Conservation (phyloP, 2,797 vertebrate genomes). For the Diceros bicornis region DNA sequence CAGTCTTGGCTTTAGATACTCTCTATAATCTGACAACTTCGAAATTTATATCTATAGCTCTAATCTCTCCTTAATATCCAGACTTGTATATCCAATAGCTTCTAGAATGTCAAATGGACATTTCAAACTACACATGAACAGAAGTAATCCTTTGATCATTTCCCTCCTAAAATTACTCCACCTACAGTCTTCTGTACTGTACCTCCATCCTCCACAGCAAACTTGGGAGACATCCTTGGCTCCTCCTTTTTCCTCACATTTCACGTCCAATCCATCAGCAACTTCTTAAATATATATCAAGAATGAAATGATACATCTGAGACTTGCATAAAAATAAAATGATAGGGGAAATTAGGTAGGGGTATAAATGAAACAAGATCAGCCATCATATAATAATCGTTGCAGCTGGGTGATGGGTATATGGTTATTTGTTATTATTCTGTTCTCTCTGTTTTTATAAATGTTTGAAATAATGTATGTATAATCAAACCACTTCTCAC, state of each 20-base stretch:
- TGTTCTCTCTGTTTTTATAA: background rate
- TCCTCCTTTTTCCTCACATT: background rate
- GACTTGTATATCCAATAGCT: background rate
- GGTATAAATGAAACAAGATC: conserved; percentile 13
- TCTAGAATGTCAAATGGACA: background rate
- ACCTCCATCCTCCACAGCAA: background rate
- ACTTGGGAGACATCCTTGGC: background rate
- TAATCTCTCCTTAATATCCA: background rate
- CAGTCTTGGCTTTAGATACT: background rate
- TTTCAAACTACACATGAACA: background rate
- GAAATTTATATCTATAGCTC: background rate
- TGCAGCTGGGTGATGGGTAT: background rate
- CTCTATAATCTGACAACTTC: conserved; percentile 25
- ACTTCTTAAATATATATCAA: background rate
- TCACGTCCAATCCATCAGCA: background rate
- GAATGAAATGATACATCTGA: background rate
- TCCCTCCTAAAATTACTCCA: background rate
- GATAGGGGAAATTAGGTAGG: background rate
- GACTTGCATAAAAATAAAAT: background rate
- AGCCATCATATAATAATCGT: background rate
- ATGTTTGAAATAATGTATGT: background rate
- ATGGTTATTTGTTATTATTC: background rate
- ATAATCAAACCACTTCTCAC: background rate
- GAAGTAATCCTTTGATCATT: background rate
- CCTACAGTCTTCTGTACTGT: background rate